Conservation (phyloP, 2,888 invertebrate species). For the Drosophila anceps region DNA sequence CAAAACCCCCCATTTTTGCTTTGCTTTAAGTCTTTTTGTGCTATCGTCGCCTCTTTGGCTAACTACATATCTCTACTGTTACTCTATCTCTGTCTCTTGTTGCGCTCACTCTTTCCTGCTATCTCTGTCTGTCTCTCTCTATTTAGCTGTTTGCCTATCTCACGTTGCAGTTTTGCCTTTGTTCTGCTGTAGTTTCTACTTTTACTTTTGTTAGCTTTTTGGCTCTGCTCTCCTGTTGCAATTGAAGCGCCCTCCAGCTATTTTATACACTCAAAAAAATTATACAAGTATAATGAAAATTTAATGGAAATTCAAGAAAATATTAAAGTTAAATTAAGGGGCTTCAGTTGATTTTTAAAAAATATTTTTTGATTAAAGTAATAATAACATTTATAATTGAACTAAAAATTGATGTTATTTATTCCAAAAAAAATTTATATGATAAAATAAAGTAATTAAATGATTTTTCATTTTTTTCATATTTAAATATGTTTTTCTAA, state of each 20-base stretch:
- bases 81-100: constrained; percentile 39
- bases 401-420: no score
- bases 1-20: constrained; percentile 51
- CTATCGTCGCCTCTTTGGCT: constrained; percentile 44
- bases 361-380: no score
- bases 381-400: no score
- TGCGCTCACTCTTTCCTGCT: constrained; percentile 15
- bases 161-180: constrained; percentile 57
- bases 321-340: not conserved
- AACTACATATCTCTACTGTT: constrained; percentile 33
- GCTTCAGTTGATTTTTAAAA: no score
- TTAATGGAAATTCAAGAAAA: not conserved
- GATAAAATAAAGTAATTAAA: no score
- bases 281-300: not conserved
- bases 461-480: no score
- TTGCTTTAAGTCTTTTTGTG: constrained; percentile 68
- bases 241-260: constrained; percentile 20
- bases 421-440: no score
- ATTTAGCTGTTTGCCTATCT: constrained; percentile 28
- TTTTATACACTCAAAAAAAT: constrained; percentile 23
- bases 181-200: constrained; percentile 44
- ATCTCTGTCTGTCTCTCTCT: constrained; percentile 12
- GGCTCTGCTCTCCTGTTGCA: constrained; percentile 39
- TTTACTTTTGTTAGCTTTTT: constrained; percentile 45
- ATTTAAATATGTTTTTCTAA: no score